A percentile compares a stretch with the other conserved stretches of the same genome.
These are phyloP conservation scores for Endotricha flammealis DNA, from an alignment of 2,888 invertebrate species.

Conservation along the genomic window DNA sequence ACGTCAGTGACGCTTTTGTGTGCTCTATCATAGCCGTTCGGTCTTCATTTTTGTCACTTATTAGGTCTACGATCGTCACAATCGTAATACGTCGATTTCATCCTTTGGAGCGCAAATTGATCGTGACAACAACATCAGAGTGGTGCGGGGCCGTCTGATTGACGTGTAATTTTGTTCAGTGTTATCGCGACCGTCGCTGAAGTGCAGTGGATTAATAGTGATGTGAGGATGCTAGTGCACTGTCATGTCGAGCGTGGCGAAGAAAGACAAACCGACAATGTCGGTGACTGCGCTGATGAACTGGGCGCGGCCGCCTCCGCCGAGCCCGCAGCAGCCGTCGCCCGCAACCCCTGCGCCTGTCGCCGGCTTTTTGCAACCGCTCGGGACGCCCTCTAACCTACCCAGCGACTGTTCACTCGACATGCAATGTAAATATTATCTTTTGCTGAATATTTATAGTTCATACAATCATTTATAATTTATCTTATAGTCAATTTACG, in stretches of 20 bases:
- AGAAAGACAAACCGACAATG: slow-evolving; percentile 92
- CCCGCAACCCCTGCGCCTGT: slow-evolving; percentile 50
- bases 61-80: slow-evolving; percentile 33
- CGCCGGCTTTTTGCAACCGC: slow-evolving; percentile 44
- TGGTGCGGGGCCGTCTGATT: slow-evolving; percentile 25
- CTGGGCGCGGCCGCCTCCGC: slow-evolving; percentile 78
- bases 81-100: slow-evolving; percentile 35
- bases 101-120: slow-evolving; percentile 36
- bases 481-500: neutral
- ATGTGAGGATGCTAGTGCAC: slow-evolving; percentile 71
- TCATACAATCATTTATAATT: slow-evolving; percentile 8
- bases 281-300: slow-evolving; percentile 90
- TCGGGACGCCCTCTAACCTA: slow-evolving; percentile 46
- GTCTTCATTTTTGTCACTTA: slow-evolving; percentile 35
- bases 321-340: slow-evolving; percentile 50
- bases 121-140: slow-evolving; percentile 32
- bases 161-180: slow-evolving; percentile 39
- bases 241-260: slow-evolving; percentile 82
- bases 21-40: slow-evolving; percentile 36
- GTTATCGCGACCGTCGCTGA: slow-evolving; percentile 27
- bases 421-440: slow-evolving; percentile 71
- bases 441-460: slow-evolving; percentile 13
- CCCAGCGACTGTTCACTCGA: slow-evolving; percentile 66
- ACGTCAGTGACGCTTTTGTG: slow-evolving; percentile 41
- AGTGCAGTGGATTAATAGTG: slow-evolving; percentile 59